Percentiles rank a stretch among this genome's conserved stretches.
Evolutionary conservation across 2,888 invertebrate genomes (phyloP).

Genomic region (Crepidodera aurea): DNA sequence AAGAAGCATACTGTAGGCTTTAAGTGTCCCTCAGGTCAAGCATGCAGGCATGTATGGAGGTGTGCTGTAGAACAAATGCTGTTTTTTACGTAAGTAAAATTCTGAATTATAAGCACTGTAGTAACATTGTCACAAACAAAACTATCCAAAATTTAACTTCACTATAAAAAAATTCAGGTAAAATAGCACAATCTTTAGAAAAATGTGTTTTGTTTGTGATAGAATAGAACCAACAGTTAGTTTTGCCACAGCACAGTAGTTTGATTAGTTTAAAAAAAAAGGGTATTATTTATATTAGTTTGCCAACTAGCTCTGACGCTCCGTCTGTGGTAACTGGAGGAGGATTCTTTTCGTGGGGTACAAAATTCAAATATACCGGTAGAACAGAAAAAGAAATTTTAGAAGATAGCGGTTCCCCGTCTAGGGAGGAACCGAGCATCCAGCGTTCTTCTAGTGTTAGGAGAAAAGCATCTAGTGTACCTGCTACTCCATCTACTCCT

Average conservation of each 20-base stretch:
- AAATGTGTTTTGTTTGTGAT: slow-evolving; percentile 23
- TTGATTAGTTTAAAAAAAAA: slow-evolving; percentile 31
- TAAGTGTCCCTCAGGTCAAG: slow-evolving; percentile 90
- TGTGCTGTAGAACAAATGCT: slow-evolving; percentile 98
- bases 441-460: slow-evolving; percentile 66
- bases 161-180: not conserved
- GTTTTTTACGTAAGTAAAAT: slow-evolving; percentile 89
- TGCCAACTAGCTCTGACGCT: slow-evolving; percentile 87
- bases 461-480: slow-evolving; percentile 86
- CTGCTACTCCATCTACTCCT: slow-evolving; percentile 87
- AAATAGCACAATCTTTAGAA: too few species aligned
- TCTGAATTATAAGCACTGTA: not conserved
- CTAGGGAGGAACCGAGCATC: slow-evolving; percentile 66
- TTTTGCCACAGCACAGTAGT: slow-evolving; percentile 35
- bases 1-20: slow-evolving; percentile 95
- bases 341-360: slow-evolving; percentile 92
- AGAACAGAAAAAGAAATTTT: slow-evolving; percentile 91
- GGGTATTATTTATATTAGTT: slow-evolving; percentile 63
- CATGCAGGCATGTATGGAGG: slow-evolving; percentile 96
- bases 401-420: slow-evolving; percentile 77
- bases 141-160: too few species aligned
- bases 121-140: not conserved
- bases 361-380: slow-evolving; percentile 92
- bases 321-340: slow-evolving; percentile 86
- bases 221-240: slow-evolving; percentile 7